Conservation (phyloP, 1,140 invertebrate species). For the Varroa destructor region DNA sequence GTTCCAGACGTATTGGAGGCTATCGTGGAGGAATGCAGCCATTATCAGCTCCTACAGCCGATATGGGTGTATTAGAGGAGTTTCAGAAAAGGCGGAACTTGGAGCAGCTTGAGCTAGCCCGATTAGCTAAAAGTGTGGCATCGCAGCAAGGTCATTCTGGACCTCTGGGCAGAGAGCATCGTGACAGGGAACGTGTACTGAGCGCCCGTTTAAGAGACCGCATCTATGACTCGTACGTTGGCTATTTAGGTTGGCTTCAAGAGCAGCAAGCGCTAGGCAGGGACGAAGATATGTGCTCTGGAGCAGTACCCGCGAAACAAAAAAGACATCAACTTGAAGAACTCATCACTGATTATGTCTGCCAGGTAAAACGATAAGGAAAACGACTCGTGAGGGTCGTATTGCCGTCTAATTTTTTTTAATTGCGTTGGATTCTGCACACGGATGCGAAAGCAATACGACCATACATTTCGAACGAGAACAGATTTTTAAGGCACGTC, state of each 20-base stretch:
- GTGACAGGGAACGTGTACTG: background rate
- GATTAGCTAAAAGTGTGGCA: background rate
- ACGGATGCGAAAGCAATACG: no score
- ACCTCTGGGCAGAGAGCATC: background rate
- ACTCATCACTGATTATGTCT: slow-evolving; percentile 13
- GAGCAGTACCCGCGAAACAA: slow-evolving; percentile 2
- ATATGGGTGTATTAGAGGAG: slow-evolving; percentile 8
- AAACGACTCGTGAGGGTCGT: no score
- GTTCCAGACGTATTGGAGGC: no score
- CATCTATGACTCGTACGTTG: slow-evolving; percentile 13
- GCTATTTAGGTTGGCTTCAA: slow-evolving; percentile 19
- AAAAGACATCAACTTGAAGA: slow-evolving; percentile 25
- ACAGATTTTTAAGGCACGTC: no score
- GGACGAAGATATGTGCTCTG: background rate
- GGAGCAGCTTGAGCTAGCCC: slow-evolving; percentile 17
- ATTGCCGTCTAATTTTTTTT: no score
- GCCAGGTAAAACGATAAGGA: background rate
- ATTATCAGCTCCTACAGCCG: background rate
- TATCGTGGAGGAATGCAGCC: no score
- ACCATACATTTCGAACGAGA: no score
- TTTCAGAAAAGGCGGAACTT: slow-evolving; percentile 25
- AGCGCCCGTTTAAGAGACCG: slow-evolving; percentile 2
- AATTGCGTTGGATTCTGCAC: no score
- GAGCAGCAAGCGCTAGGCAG: slow-evolving; percentile 15
- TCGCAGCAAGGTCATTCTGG: background rate